Percentiles rank a stretch among this genome's conserved stretches.
Evolutionary conservation across 2,113 vertebrate species (phyloP).

Genomic region (Rhinolophus ferrumequinum): DNA sequence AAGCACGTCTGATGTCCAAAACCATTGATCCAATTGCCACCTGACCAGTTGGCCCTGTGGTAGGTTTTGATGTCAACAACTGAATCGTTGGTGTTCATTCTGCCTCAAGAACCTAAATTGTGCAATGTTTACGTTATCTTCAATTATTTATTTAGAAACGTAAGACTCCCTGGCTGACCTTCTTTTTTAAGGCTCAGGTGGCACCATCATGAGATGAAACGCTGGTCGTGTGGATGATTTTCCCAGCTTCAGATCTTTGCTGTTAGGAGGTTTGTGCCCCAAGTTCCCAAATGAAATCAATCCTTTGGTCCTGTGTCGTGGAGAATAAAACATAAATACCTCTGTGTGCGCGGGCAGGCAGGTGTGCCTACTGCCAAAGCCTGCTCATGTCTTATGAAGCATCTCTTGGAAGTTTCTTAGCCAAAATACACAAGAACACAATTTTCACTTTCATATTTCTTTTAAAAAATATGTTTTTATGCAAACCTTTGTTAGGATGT

Average conservation of each 20-base stretch:
- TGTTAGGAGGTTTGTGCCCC: neutral
- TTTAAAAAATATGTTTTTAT: neutral
- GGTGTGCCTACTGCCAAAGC: rapidly evolving
- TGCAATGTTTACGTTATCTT: neutral
- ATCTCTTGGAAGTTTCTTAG: neutral
- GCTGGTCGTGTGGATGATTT: rapidly evolving
- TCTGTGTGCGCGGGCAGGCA: too few species aligned
- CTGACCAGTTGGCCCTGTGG: too few species aligned
- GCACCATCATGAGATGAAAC: neutral
- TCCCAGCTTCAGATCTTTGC: rapidly evolving
- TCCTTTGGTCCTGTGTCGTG: neutral
- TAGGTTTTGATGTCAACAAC: neutral
- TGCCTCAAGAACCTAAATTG: neutral
- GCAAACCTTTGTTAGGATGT: rapidly evolving
- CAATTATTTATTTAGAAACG: neutral
- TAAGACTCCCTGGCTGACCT: neutral
- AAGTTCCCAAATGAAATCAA: neutral
- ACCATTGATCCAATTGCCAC: too few species aligned
- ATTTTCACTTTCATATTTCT: neutral
- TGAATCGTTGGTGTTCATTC: neutral
- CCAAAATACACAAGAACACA: neutral
- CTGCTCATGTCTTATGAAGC: rapidly evolving
- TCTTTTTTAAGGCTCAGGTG: neutral
- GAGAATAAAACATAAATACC: too few species aligned
- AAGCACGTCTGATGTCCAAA: neutral